A percentile compares a stretch with the other conserved stretches of the same genome.
Evolutionary conservation across 2,888 invertebrate species (phyloP).

Genomic region (Rhyacophila evoluta): DNA sequence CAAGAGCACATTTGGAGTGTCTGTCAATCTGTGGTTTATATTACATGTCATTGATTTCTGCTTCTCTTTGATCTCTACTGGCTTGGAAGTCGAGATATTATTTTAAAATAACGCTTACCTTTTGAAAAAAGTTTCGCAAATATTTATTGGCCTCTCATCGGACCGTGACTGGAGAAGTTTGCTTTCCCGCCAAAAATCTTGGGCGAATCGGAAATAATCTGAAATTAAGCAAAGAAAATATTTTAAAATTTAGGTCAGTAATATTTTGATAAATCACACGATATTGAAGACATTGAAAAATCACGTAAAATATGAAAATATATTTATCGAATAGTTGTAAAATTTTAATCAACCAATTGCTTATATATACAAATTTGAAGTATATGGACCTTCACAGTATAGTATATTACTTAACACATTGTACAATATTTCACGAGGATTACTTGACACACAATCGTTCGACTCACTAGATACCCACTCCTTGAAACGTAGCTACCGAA

Average conservation of each 20-base stretch:
- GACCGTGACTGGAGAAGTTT: slow-evolving; percentile 24
- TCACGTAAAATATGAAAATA: no score
- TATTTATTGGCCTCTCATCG: neutral
- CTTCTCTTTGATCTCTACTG: neutral
- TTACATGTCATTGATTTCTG: neutral
- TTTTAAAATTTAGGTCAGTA: neutral
- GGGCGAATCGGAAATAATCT: neutral
- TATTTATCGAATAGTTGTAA: no score
- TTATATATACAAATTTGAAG: no score
- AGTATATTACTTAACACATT: no score
- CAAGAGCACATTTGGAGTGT: neutral
- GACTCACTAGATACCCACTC: no score
- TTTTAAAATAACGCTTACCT: neutral
- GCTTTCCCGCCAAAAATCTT: slow-evolving; percentile 8
- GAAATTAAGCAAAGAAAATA: neutral
- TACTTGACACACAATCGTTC: no score
- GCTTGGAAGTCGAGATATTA: neutral
- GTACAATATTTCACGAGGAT: no score
- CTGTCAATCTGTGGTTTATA: neutral
- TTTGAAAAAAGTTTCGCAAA: neutral
- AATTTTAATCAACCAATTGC: no score
- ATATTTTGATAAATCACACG: no score
- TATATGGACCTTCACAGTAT: no score
- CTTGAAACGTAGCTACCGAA: no score
- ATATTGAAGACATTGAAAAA: no score